Percentiles rank a stretch among this genome's conserved stretches.
Evolutionary conservation across 2,888 invertebrate species (phyloP).

Genomic region (Tholera decimalis): DNA sequence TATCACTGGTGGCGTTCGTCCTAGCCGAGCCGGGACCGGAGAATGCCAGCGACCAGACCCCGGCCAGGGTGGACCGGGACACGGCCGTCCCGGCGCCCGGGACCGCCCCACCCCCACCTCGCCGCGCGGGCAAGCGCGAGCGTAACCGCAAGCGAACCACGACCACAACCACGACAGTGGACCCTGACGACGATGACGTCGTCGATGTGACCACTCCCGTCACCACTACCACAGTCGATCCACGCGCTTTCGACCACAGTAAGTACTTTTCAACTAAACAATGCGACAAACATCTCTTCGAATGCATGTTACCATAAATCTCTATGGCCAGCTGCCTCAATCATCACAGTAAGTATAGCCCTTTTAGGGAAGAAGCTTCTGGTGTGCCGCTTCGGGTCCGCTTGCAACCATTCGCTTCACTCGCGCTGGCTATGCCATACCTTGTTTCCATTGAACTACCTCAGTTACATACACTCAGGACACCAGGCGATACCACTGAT

Average conservation of each 20-base stretch:
- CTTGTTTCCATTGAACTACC: constrained; percentile 32
- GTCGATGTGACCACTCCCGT: constrained; percentile 73
- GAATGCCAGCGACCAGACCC: constrained; percentile 65
- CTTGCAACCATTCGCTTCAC: constrained; percentile 36
- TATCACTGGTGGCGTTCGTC: constrained; percentile 88
- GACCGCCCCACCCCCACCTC: constrained; percentile 53
- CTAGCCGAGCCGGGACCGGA: constrained; percentile 80
- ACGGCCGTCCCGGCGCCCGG: constrained; percentile 55
- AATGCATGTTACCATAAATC: constrained; percentile 11
- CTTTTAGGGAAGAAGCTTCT: constrained; percentile 33
- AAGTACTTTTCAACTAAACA: constrained; percentile 65
- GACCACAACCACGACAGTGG: constrained; percentile 79
- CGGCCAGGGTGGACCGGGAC: constrained; percentile 54
- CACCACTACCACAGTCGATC: constrained; percentile 83
- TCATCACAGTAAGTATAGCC: constrained; percentile 40
- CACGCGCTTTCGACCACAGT: constrained; percentile 86
- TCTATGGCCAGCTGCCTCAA: neutral
- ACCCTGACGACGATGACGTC: constrained; percentile 77
- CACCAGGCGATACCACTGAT: neutral
- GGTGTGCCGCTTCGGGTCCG: constrained; percentile 22
- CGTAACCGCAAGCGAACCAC: constrained; percentile 78
- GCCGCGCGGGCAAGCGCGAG: constrained; percentile 70
- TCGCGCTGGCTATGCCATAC: constrained; percentile 24
- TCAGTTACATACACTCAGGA: neutral
- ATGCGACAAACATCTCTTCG: neutral